phyloP scores from a whole-genome alignment of 2,888 invertebrate species.

The Leptopterna dolabrata region DNA sequence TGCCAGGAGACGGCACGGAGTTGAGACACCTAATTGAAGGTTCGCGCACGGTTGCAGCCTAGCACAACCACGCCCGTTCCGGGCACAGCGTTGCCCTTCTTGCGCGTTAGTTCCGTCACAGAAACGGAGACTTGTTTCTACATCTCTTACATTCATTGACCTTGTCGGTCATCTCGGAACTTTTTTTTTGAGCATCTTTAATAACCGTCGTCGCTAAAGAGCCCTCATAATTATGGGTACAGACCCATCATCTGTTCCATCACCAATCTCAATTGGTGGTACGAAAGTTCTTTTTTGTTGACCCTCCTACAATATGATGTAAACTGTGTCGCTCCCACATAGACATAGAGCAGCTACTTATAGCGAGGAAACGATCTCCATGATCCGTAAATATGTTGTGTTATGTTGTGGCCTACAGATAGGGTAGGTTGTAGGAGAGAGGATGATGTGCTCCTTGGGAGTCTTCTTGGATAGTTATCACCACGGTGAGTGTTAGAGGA shows the following conservation, averaged over 20 bases:
- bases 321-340: too few species aligned
- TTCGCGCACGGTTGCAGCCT: background rate
- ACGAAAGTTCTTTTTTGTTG: background rate
- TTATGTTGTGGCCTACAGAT: too few species aligned
- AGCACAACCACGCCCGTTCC: background rate
- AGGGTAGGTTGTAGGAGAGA: too few species aligned
- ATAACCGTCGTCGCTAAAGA: too few species aligned
- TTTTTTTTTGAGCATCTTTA: background rate
- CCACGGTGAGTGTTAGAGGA: too few species aligned
- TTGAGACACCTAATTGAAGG: background rate
- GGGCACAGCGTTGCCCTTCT: background rate
- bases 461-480: too few species aligned
- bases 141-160: background rate
- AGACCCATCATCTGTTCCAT: background rate
- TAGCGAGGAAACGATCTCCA: too few species aligned
- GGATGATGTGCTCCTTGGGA: too few species aligned
- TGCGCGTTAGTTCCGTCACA: background rate
- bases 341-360: too few species aligned
- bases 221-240: background rate
- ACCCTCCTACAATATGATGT: too few species aligned
- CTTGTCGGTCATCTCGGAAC: background rate
- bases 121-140: background rate
- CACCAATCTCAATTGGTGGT: background rate
- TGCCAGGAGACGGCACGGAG: background rate
- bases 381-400: too few species aligned